Base-by-base conservation (phyloP, 2,888 invertebrate genomes). In the Drosophila percnosoma region DNA sequence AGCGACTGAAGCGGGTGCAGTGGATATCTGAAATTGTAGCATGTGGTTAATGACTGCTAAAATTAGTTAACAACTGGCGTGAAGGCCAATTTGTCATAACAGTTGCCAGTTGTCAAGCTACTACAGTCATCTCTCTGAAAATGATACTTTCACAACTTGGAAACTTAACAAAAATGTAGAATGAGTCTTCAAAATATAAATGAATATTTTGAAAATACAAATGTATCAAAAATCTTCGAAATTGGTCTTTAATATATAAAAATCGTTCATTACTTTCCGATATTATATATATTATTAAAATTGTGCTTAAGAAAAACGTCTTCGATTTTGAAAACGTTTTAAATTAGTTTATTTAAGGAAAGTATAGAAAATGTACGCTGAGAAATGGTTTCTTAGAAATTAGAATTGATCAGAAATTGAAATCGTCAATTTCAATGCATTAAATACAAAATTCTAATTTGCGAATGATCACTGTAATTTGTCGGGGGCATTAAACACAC, bases 11-110 rank as follows among this genome's bases (percentile, higher is more conserved):
- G 15, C 15, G 24, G 31, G 27, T 40, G 21, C 33, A 15, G 29
- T n/a, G 36, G 13, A 24, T 63, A n/a, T 15, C 48, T 49, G 6
- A 10, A 66, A 55, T 53, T 64, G 62, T 55, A 63, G 64, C 74
- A 83, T 70, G 74, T 70, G 71, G 24, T 64, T 54, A 66, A 72
- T 69, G 71, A 74, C 51, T 51, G 52, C 61, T 52, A 54, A 52
- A 69, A 71, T 67, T 74, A 78, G 68, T 45, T 49, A 62, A 36
- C 52, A 61, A 40, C 53, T 27, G 51, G 4, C 24, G n/a, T 15
- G 8, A 40, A 52, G 51, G 24, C 55, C 59, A 68, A 61, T 60
- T 70, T 42, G 63, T 49, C 52, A 27, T 27, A 60, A 29, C 49
- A 51, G 33, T 34, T 29, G 66, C n/a, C 45, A 71, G 31, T 42